Evolutionary conservation across 2,113 vertebrate genomes (phyloP), one percentile per base, ranked within the genome.

Genomic region (Carettochelys insculpta): DNA sequence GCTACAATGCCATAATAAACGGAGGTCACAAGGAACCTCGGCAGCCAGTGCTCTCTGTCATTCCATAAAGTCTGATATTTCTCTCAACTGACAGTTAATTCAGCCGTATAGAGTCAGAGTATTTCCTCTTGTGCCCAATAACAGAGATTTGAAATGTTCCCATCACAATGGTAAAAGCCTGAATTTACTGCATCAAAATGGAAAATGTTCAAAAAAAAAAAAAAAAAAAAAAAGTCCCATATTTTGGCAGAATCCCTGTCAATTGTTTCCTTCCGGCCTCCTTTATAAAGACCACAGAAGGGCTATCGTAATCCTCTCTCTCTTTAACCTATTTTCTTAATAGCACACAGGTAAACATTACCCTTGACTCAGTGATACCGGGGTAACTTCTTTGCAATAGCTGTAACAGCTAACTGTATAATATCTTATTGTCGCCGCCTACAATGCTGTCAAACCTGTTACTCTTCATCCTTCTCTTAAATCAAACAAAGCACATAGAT

Each of bases 301-400:
- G 52, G 3, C 14, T 3, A 3, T 53, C 88, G 2, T 1, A 53
- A 47, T 53, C 27, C 50, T 61, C 0, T 29, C 84, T 90, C 75
- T 77, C 86, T 19, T 50, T 73, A 25, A 51, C 29, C 90, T 86
- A n/a, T 68, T 88, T 87, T 85, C 75, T 24, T 25, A 48, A 68
- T 1, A 75, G 65, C 41, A 84, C 50, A 19, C 88, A 82, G 4
- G 11, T 90, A 86, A 97, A 93, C 85, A 91, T 78, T 87, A 87
- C 3, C 78, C 71, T 86, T 96, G 90, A 93, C 88, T 83, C 73
- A 95, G 92, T 48, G 65, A 54, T 92, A 54, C 50, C 8, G 1
- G 77, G 19, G 2, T n/a, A 48, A 38, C 92, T 94, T 86, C 85
- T 91, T 80, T n/a, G 87, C 81, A 47, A 6, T 24, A 14, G 51